Percentiles rank a stretch among this genome's conserved stretches.
phyloP scores from a whole-genome alignment of 1,140 invertebrate genomes.

The Aplysia californica region DNA sequence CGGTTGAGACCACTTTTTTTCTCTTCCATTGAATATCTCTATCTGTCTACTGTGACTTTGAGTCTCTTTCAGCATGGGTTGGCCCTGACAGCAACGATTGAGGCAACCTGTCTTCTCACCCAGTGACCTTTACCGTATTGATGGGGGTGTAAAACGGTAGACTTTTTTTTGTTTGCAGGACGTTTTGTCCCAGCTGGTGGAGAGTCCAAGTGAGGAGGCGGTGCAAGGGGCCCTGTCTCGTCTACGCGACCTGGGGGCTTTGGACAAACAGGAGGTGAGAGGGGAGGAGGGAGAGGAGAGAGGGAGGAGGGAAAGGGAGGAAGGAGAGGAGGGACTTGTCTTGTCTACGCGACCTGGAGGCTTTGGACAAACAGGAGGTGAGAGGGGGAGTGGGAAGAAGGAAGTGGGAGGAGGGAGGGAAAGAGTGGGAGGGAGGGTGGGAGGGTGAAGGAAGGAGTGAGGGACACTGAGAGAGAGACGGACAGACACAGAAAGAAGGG shows the following conservation, averaged over 20 bases:
- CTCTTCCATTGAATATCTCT: no score
- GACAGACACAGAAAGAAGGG: no score
- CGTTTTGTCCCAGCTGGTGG: constrained; percentile 54
- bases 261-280: constrained; percentile 53
- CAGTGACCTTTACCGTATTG: no score
- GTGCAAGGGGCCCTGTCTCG: constrained; percentile 52
- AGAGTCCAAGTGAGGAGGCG: constrained; percentile 53
- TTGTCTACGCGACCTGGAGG: constrained; percentile 61
- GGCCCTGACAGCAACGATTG: no score
- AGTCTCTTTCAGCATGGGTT: no score
- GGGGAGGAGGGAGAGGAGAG: no score
- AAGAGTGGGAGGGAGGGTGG: constrained; percentile 52
- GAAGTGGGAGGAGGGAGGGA: constrained; percentile 54
- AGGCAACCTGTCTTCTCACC: neutral
- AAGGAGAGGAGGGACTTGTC: constrained; percentile 53
- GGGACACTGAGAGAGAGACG: no score
- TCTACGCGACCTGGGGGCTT: constrained; percentile 61
- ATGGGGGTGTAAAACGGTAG: no score
- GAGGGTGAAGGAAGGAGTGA: no score
- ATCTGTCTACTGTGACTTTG: no score
- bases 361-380: constrained; percentile 55
- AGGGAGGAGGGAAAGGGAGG: constrained; percentile 52
- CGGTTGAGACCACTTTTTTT: no score
- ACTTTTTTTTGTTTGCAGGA: constrained; percentile 37
- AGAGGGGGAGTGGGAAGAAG: no score